Evolutionary conservation across 2,113 vertebrate species (phyloP), one percentile per base, ranked within the genome.

Genomic region (Diadophis punctatus): DNA sequence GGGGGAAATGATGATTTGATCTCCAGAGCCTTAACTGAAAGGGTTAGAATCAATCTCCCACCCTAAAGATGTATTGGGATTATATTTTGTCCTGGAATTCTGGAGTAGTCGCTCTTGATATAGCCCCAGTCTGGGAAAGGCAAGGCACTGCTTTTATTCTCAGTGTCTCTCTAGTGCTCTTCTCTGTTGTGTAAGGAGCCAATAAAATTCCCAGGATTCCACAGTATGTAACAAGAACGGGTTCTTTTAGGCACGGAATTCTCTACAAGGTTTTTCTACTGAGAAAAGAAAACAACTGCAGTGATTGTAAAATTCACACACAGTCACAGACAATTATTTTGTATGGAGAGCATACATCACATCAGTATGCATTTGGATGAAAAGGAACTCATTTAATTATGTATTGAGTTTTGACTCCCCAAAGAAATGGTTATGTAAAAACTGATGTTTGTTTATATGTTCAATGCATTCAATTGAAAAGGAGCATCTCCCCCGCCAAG

Each of bases 361-460:
- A 89, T 96, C 95, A 93, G 94, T 92, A 90, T 95, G 94, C 89
- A 94, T 95, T 94, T 94, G 94, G 94, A 93, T 96, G 91, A 95
- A 96, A 95, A 92, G 95, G 92, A 96, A 94, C 94, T 95, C 95
- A 94, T 95, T 97, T 96, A 97, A 97, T 96, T 97, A 97, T 97
- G 95, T 91, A 96, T 97, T 94, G 95, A 92, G 87, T 86, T 94
- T 97, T 93, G 94, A 92, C 93, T 97, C 97, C 96, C 96, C 10
- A 94, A 97, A 96, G 96, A 94, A 93, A 90, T 96, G 93, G 91
- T 95, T 95, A 94, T 94, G n/a, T 88, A 84, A 93, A 96, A 93
- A 91, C 94, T 93, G n/a, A n/a, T 93, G 95, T 95, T 95, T 95
- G 85, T 97, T 93, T 96, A 95, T 95, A 93, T 95, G 91, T 95